These are phyloP conservation scores for Drosophila asahinai DNA, from an alignment of 1,140 invertebrate species.

Conservation along the genomic window DNA sequence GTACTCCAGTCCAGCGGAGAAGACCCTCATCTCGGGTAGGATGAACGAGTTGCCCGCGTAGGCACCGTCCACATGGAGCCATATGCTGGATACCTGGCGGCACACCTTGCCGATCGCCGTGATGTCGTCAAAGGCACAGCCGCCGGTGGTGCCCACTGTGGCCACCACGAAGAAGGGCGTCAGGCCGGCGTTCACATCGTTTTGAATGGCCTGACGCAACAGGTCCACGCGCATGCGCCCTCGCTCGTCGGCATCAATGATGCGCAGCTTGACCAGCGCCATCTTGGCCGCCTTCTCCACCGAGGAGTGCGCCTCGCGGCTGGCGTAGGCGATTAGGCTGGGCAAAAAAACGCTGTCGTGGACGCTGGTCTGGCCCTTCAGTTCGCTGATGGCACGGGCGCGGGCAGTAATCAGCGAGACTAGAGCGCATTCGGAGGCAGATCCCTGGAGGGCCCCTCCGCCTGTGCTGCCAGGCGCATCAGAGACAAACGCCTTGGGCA, in stretches of 20 bases:
- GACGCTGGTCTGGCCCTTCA: constrained; percentile 86
- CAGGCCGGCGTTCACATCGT: constrained; percentile 92
- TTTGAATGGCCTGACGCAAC: constrained; percentile 89
- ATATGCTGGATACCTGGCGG: constrained; percentile 88
- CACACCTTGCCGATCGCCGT: constrained; percentile 93
- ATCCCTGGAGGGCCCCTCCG: constrained; percentile 92
- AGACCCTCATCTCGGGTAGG: constrained; percentile 91
- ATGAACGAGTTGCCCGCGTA: constrained; percentile 95
- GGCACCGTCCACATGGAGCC: constrained; percentile 92
- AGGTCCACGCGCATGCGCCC: constrained; percentile 91
- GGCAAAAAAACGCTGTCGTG: constrained; percentile 91
- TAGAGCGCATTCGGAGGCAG: constrained; percentile 95
- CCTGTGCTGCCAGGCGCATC: constrained; percentile 87
- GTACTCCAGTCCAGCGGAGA: constrained; percentile 92
- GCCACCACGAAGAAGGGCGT: constrained; percentile 95
- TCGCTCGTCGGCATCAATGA: constrained; percentile 94
- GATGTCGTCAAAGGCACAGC: constrained; percentile 93
- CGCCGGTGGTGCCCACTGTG: constrained; percentile 92
- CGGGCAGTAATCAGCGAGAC: constrained; percentile 93
- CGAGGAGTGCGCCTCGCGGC: constrained; percentile 95
- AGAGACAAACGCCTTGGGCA: constrained; percentile 87
- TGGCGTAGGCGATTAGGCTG: constrained; percentile 93
- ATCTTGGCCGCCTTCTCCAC: constrained; percentile 98
- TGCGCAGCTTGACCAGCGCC: constrained; percentile 93
- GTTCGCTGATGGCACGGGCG: constrained; percentile 89